Percentiles rank a stretch among this genome's conserved stretches.
Conservation (phyloP, 1,140 invertebrate species). For the Anadara kagoshimensis region DNA sequence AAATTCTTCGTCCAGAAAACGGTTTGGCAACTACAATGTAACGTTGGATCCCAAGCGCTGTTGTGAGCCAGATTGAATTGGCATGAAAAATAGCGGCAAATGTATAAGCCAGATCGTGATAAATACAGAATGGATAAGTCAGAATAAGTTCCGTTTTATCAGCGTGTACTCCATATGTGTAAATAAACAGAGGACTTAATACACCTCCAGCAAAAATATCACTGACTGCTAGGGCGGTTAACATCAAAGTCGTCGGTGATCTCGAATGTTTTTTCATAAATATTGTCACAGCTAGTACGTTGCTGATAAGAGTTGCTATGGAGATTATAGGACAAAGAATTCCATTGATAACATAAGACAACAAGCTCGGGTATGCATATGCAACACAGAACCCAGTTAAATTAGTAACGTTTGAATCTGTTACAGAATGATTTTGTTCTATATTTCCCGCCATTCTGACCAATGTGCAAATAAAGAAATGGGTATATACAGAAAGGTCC, state of each 20-base stretch:
- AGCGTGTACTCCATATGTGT: not conserved
- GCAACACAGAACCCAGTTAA: too few relatives aligned
- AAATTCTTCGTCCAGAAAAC: not conserved
- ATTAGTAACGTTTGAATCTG: too few relatives aligned
- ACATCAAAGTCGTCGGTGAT: slow-evolving; percentile 4
- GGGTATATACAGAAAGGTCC: too few relatives aligned
- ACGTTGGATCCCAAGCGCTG: slow-evolving; percentile 2
- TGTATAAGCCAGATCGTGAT: slow-evolving; percentile 7
- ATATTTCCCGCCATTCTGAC: too few relatives aligned
- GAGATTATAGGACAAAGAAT: slow-evolving; percentile 20
- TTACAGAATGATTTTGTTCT: too few relatives aligned
- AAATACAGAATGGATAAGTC: not conserved
- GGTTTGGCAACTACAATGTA: slow-evolving; percentile 10
- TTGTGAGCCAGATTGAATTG: slow-evolving; percentile 12
- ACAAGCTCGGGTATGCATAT: too few relatives aligned
- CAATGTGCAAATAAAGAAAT: too few relatives aligned
- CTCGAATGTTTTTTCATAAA: slow-evolving; percentile 25
- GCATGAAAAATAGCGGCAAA: slow-evolving; percentile 8
- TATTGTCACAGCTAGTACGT: slow-evolving; percentile 20
- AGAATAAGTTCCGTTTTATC: not conserved
- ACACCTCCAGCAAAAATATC: slow-evolving; percentile 5
- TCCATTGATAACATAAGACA: slow-evolving; percentile 13
- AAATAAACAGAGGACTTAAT: not conserved
- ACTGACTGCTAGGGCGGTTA: slow-evolving; percentile 4
- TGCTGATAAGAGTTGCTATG: slow-evolving; percentile 24